phyloP scores from a whole-genome alignment of 2,888 invertebrate genomes.

The Laothoe populi region DNA sequence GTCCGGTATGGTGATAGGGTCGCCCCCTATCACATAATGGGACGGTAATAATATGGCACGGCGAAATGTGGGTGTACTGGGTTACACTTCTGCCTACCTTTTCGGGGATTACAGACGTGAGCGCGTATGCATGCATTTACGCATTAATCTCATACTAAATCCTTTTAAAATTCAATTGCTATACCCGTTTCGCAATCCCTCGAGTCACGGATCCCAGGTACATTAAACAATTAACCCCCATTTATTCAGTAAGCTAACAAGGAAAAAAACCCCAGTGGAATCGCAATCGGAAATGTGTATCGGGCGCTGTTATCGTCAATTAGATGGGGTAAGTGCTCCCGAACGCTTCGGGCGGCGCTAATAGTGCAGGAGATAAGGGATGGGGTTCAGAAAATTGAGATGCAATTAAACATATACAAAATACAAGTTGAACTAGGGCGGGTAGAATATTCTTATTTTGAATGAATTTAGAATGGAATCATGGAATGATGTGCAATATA shows the following conservation, averaged over 20 bases:
- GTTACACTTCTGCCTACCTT: too few relatives aligned
- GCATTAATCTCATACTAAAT: not conserved
- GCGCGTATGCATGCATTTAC: not conserved
- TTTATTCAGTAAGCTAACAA: conserved; percentile 41
- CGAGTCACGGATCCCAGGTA: conserved; percentile 15
- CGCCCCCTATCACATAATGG: too few relatives aligned
- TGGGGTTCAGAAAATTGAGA: not conserved
- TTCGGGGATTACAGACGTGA: too few relatives aligned
- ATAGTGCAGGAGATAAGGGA: conserved; percentile 7
- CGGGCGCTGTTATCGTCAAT: conserved; percentile 57
- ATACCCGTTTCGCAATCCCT: not conserved
- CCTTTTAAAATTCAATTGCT: not conserved
- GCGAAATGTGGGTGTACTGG: too few relatives aligned
- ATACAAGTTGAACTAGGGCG: not conserved
- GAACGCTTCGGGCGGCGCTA: conserved; percentile 30
- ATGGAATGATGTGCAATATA: too few relatives aligned
- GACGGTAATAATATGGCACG: too few relatives aligned
- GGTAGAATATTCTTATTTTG: not conserved
- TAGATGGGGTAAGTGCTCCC: conserved; percentile 42
- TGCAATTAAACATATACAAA: not conserved
- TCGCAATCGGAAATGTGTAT: conserved; percentile 51
- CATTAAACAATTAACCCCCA: conserved; percentile 25
- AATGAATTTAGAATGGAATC: too few relatives aligned
- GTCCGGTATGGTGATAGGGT: too few relatives aligned
- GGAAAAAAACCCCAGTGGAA: conserved; percentile 48